These are phyloP conservation scores for Spheniscus humboldti DNA, from an alignment of 2,797 vertebrate species.

Conservation along the genomic window DNA sequence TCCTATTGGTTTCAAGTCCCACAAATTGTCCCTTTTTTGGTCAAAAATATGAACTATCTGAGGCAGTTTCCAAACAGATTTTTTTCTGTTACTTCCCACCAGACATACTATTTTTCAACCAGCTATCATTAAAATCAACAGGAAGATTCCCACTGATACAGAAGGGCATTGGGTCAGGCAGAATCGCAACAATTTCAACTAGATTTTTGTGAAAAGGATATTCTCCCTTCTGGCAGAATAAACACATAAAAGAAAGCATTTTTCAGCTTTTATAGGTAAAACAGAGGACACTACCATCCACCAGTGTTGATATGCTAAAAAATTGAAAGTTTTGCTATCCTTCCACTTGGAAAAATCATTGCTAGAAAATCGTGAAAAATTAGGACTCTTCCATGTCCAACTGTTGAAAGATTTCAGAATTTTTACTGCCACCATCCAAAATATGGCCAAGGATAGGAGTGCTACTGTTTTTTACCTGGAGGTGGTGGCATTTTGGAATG, in stretches of 20 bases:
- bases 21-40: background rate
- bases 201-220: background rate
- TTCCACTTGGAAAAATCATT: background rate
- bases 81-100: background rate
- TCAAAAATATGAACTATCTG: background rate
- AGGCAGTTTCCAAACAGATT: background rate
- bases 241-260: background rate
- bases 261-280: background rate
- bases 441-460: background rate
- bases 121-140: conserved; percentile 12
- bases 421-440: background rate
- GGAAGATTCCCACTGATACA: background rate
- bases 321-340: background rate
- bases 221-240: background rate
- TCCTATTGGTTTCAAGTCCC: background rate
- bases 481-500: background rate
- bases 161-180: background rate
- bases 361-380: background rate
- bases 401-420: background rate
- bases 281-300: background rate
- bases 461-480: background rate
- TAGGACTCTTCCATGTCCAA: background rate
- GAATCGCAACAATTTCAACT: background rate
- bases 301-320: background rate
- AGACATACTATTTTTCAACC: background rate